Base-by-base conservation (phyloP, 2,113 vertebrate genomes). In the Siniperca chuatsi region DNA sequence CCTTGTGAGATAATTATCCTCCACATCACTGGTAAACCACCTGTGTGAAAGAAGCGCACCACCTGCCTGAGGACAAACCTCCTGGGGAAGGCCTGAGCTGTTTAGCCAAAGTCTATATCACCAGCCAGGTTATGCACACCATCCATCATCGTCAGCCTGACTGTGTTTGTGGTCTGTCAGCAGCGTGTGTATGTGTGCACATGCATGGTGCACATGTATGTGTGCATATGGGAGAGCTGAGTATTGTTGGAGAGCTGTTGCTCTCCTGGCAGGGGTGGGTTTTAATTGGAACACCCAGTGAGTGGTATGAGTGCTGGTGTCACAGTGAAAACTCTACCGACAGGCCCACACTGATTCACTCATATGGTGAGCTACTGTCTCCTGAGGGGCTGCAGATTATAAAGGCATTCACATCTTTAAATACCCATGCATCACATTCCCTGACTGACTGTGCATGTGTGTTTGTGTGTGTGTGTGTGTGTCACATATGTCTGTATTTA, bases 211-310 rank as follows among this genome's bases (percentile, higher is more conserved):
- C 79, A 64, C 67, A 37, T 79, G 44, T 74, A 9, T 61, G 75
- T 67, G 85, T 84, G 83, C 37, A 78, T 70, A 83, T 87, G 85
- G 62, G 68, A 74, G 89, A 90, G 83, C 78, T 46, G 79, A 81
- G 92, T 92, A 94, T 95, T 94, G 92, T 94, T 90, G 93, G 88
- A 90, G 91, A 88, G 92, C 92, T 92, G 89, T 94, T 92, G 93
- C 85, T 89, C 87, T 94, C 90, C 90, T 94, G 93, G 93, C 93
- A 93, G 94, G 95, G 91, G 92, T 90, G 89, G 83, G 79, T 93
- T 95, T 95, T 96, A 96, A 95, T 95, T 96, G 95, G 95, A 93
- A 93, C 94, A 92, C 95, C 92, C 90, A 91, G 92, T 87, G 93
- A 90, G 93, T 93, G 93, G 88, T 92, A 93, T 92, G 91, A 93